Conservation (phyloP, 2,888 invertebrate species). For the Phortica magna region DNA sequence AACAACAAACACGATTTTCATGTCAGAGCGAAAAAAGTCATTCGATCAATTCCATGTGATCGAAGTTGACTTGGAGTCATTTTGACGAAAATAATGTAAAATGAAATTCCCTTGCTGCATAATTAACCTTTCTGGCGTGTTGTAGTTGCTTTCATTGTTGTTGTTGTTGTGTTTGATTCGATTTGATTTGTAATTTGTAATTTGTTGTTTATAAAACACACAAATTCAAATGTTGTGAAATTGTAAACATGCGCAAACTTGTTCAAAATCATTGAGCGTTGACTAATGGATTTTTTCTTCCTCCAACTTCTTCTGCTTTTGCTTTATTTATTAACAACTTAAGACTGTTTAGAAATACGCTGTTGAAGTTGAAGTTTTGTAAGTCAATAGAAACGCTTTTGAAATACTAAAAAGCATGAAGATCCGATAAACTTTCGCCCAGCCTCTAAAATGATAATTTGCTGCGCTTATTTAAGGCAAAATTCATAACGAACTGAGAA, state of each 20-base stretch:
- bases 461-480: background rate
- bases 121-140: slow-evolving; percentile 64
- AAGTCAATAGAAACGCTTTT: slow-evolving; percentile 10
- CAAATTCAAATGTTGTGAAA: slow-evolving; percentile 53
- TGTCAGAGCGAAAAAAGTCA: slow-evolving; percentile 52
- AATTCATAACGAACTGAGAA: background rate
- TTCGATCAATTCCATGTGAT: background rate
- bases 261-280: slow-evolving; percentile 42
- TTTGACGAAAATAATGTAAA: slow-evolving; percentile 38
- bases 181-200: slow-evolving; percentile 62
- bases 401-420: slow-evolving; percentile 10
- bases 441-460: slow-evolving; percentile 20
- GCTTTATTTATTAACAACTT: background rate
- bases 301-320: background rate
- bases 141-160: slow-evolving; percentile 50
- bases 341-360: background rate
- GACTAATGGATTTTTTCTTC: slow-evolving; percentile 55
- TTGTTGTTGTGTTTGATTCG: slow-evolving; percentile 45
- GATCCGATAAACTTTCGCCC: slow-evolving; percentile 26
- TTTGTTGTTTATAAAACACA: slow-evolving; percentile 49
- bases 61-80: slow-evolving; percentile 45
- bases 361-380: background rate
- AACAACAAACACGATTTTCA: slow-evolving; percentile 69
- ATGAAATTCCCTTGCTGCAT: slow-evolving; percentile 46
- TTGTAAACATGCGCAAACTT: slow-evolving; percentile 56